phyloP scores from a whole-genome alignment of 1,140 invertebrate genomes.

The Wasmannia auropunctata region DNA sequence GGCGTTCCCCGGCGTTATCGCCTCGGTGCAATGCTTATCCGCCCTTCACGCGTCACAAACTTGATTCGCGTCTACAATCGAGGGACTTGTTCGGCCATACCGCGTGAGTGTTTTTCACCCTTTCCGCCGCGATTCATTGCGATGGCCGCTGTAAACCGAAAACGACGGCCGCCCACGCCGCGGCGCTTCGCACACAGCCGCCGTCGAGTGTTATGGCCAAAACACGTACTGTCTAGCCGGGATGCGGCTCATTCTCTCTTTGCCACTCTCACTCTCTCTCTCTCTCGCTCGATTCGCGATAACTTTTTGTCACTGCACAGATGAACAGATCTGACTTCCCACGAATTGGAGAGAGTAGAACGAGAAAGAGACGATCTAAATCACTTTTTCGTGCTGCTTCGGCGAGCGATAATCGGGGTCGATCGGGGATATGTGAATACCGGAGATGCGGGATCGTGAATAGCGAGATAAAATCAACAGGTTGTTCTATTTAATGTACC shows the following conservation, averaged over 20 bases:
- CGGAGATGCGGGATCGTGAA: neutral
- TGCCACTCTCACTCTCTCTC: no score
- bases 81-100: slow-evolving; percentile 19
- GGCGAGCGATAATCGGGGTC: neutral
- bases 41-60: slow-evolving; percentile 54
- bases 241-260: neutral
- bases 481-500: slow-evolving; percentile 31
- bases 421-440: neutral
- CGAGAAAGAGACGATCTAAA: neutral
- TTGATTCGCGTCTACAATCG: slow-evolving; percentile 44
- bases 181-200: neutral
- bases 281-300: neutral
- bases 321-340: neutral
- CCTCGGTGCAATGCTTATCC: slow-evolving; percentile 35
- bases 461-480: slow-evolving; percentile 43
- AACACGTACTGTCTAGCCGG: slow-evolving; percentile 36
- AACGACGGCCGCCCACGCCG: slow-evolving; percentile 9
- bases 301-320: slow-evolving; percentile 18
- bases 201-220: neutral
- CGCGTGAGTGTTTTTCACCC: slow-evolving; percentile 49
- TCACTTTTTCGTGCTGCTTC: neutral
- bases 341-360: slow-evolving; percentile 19
- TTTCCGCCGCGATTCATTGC: slow-evolving; percentile 64
- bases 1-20: slow-evolving; percentile 14
- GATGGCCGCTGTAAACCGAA: slow-evolving; percentile 65